These are phyloP conservation scores for Bimastos eiseni DNA, from an alignment of 2,888 invertebrate species.

Conservation along the genomic window DNA sequence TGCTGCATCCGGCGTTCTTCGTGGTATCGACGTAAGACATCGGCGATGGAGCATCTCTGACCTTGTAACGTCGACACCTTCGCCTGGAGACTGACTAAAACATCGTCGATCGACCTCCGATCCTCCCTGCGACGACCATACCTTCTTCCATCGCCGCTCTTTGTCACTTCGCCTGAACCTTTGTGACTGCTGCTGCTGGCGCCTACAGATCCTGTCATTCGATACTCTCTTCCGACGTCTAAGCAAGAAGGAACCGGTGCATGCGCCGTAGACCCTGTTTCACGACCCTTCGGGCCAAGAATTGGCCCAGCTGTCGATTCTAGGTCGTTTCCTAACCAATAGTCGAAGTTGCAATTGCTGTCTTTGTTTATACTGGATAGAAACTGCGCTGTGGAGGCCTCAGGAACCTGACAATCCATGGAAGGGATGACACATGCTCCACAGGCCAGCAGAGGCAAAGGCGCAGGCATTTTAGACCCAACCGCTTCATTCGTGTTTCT, in stretches of 20 bases:
- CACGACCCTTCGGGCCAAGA: neutral
- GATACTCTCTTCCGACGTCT: neutral
- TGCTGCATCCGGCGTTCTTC: neutral
- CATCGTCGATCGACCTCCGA: neutral
- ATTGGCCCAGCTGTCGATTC: neutral
- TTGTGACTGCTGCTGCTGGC: neutral
- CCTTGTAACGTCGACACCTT: neutral
- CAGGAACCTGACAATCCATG: neutral
- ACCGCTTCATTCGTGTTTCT: neutral
- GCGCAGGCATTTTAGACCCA: neutral
- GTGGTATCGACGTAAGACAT: neutral
- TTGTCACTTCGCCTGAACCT: neutral
- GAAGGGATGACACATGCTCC: neutral
- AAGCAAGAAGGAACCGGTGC: neutral
- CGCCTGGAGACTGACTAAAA: slow-evolving; percentile 13
- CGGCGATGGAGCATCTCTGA: neutral
- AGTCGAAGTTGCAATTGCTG: neutral
- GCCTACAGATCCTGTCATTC: neutral
- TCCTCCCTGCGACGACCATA: neutral
- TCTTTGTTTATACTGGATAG: neutral
- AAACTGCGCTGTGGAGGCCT: neutral
- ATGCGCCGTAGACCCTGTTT: neutral
- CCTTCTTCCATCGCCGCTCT: neutral
- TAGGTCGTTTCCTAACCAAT: neutral
- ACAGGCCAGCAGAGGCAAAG: neutral